Evolutionary conservation across 2,888 invertebrate genomes (phyloP), one percentile per base, ranked within the genome.

Genomic region (Periphyllus acericola): DNA sequence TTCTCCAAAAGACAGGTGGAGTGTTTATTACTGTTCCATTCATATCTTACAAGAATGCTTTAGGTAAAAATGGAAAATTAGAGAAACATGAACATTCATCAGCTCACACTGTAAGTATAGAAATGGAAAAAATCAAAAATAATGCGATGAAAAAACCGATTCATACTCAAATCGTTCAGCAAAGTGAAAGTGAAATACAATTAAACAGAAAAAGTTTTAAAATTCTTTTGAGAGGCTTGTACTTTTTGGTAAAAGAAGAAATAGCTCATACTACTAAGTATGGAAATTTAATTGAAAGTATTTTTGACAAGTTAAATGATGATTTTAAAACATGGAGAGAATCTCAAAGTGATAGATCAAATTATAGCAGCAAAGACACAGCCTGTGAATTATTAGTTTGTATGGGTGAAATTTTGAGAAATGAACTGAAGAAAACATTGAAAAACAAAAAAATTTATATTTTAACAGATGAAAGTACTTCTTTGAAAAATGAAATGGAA

Each of bases 71-170:
- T 78, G 78, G 78, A 78, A 78, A 78, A 78, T 78, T 78, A 78
- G 78, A 78, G 52, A 78, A 78, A 78, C 78, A 78, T 78, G 78
- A 78, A 78, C 55, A 78, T 78, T 78, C 78, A 29, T 78, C 78
- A 78, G 78, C 55, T 78, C 55, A 78, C 52, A 78, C 78, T 55
- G 55, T 78, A 78, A 78, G 78, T 78, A 29, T 78, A 78, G 78
- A 78, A 78, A 78, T 78, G 78, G 55, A 78, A 55, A 78, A 78
- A 11, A 52, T 78, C 46, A 78, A 78, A 78, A 78, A 55, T 78
- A 79, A 79, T 17, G 79, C 60, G 21, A 79, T 79, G 79, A 79
- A 34, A 32, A 79, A 78, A 78, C 78, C 78, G 5, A 55, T 78
- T 78, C 78, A 78, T 78, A 78, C 78, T 32, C 78, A 78, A 79